Evolutionary conservation across 2,888 invertebrate species (phyloP), one percentile per base, ranked within the genome.

Genomic region (Drosophila subsilvestris): DNA sequence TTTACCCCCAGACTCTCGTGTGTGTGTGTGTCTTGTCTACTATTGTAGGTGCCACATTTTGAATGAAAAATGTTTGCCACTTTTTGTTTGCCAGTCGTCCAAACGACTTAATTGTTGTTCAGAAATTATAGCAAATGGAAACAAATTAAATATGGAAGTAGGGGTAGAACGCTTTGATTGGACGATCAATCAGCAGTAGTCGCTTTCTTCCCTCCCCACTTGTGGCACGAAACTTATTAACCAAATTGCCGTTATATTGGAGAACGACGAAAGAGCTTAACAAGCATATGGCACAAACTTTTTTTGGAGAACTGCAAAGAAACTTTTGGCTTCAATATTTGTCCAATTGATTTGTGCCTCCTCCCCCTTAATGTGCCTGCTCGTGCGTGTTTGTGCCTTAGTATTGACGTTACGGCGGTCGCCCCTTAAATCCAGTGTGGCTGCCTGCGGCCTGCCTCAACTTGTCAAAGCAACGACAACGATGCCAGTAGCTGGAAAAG

Each of bases 381-480:
- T 60, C 57, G 76, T 85, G 86, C 79, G 79, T 87, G 83, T 79
- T 82, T 88, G 80, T 65, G 81, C 80, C 61, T 68, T 76, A 67
- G 65, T 58, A 68, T 67, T 61, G 59, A 61, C 74, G 55, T 74
- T 72, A 69, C 51, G 67, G 62, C 62, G 43, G 75, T 61, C 50
- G 50, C 42, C 44, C 48, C 54, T 18, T 48, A 55, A 66, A 60
- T 48, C 68, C 17, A 55, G 12, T 55, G 17, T 27, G 55, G 49
- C 53, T 42, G 60, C 54, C 68, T 71, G 59, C 59, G 63, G 70
- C 66, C 60, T 47, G 70, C 73, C 76, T 18, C 67, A 76, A 63
- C 79, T 76, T 75, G 79, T 76, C 86, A 87, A 79, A 77, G 73
- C 62, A 58, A 42, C 49, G 27, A 37, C 37, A 37, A 37, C 37